A percentile compares a stretch with the other conserved stretches of the same genome.
phyloP scores from a whole-genome alignment of 1,140 invertebrate genomes.

The Apolygus lucorum region DNA sequence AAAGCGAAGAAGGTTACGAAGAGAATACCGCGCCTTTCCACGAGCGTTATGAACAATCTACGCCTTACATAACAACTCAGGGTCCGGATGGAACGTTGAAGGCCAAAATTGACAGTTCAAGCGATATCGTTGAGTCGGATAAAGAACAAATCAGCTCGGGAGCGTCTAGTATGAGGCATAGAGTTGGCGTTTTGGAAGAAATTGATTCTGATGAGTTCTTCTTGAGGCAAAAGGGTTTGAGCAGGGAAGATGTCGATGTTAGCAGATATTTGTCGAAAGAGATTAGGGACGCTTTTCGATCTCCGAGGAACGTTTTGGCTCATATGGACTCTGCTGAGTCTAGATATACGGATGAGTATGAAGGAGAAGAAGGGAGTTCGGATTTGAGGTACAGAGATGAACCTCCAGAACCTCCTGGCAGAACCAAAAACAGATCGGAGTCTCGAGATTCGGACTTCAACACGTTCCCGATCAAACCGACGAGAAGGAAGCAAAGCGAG shows the following conservation, averaged over 20 bases:
- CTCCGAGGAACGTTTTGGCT: conserved; percentile 51
- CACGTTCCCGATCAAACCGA: conserved; percentile 24
- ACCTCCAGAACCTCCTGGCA: conserved; percentile 36
- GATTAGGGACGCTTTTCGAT: conserved; percentile 64
- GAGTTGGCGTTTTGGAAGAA: conserved; percentile 63
- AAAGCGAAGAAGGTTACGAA: conserved; percentile 29
- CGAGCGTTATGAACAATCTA: conserved; percentile 32
- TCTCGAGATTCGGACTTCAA: conserved; percentile 20
- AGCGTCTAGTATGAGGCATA: conserved; percentile 43
- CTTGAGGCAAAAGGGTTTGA: conserved; percentile 64
- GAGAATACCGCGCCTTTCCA: conserved; percentile 29
- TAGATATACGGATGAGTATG: conserved; percentile 36
- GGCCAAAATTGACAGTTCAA: conserved; percentile 32
- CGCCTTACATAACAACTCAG: conserved; percentile 22
- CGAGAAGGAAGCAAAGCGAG: conserved; percentile 21
- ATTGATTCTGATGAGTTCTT: conserved; percentile 81
- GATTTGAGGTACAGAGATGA: neutral
- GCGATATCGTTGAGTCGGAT: conserved; percentile 35
- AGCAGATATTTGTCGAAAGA: conserved; percentile 64
- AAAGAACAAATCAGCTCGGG: conserved; percentile 43
- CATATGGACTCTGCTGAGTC: conserved; percentile 43
- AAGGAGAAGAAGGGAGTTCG: conserved; percentile 33
- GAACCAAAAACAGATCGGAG: conserved; percentile 30
- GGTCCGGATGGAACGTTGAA: conserved; percentile 19
- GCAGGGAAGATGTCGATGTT: conserved; percentile 68